phyloP scores from a whole-genome alignment of 92 coral and sea anemone species.

The Parazoanthus swiftii region DNA sequence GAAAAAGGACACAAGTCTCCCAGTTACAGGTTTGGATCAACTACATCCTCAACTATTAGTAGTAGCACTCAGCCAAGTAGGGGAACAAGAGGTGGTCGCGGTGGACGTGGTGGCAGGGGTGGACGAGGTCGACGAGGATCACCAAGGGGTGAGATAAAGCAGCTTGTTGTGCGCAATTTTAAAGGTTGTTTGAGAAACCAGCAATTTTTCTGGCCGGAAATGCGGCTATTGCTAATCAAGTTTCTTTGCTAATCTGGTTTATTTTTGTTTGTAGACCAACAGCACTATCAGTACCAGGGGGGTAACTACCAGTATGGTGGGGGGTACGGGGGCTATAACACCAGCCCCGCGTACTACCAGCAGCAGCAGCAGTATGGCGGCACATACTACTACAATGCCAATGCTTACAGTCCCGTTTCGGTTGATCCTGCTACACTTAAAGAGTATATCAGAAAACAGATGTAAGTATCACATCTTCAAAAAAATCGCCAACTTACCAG shows the following conservation, averaged over 20 bases:
- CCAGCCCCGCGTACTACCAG: conserved; percentile 81
- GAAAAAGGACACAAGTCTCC: conserved; percentile 82
- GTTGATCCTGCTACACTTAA: conserved; percentile 68
- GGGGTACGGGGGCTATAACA: conserved; percentile 63
- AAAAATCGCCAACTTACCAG: not conserved
- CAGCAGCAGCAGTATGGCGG: conserved; percentile 71
- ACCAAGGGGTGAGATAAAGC: conserved; percentile 72
- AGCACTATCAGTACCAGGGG: conserved; percentile 74
- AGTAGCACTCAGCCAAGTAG: conserved; percentile 66
- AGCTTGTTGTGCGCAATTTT: not conserved
- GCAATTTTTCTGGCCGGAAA: not conserved
- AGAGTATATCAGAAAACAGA: conserved; percentile 88
- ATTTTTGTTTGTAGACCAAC: conserved; percentile 52
- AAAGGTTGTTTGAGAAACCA: no score
- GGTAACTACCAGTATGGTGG: conserved; percentile 69
- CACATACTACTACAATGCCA: conserved; percentile 77
- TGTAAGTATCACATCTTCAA: conserved; percentile 60
- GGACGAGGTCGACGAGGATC: conserved; percentile 89
- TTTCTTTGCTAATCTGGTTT: not conserved
- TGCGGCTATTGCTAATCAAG: not conserved
- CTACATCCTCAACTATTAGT: conserved; percentile 55
- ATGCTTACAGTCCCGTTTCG: conserved; percentile 52
- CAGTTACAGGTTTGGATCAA: conserved; percentile 71
- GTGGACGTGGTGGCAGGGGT: conserved; percentile 90
- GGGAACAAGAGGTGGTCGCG: conserved; percentile 91